Conservation (phyloP, 30 jellyfish, hydroid and myxozoan genomes). For the Hydractinia symbiolongicarpus region DNA sequence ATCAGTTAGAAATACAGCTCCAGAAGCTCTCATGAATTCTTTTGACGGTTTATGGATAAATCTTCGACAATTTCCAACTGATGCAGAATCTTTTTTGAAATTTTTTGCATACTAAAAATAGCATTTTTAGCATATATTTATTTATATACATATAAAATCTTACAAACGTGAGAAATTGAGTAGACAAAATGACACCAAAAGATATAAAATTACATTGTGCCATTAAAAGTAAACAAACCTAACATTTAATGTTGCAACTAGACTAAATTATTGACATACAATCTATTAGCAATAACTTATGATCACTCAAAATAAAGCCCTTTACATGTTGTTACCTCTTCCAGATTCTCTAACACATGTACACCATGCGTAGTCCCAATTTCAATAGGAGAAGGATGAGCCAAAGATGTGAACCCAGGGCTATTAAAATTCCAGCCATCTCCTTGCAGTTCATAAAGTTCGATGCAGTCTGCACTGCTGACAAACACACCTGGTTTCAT, state of each 20-base stretch:
- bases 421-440: constrained; percentile 62
- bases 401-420: constrained; percentile 83
- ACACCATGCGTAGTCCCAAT: constrained; percentile 96
- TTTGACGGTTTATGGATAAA: constrained; percentile 85
- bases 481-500: constrained; percentile 91
- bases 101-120: constrained; percentile 28
- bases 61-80: constrained; percentile 41
- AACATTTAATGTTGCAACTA: too few species aligned
- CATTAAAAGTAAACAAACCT: too few species aligned
- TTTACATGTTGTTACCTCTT: background rate
- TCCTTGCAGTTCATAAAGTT: constrained; percentile 71
- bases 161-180: too few species aligned
- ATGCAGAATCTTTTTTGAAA: background rate
- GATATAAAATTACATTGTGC: too few species aligned
- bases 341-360: constrained; percentile 48
- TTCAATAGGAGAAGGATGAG: constrained; percentile 92
- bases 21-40: constrained; percentile 72
- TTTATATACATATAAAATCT: too few species aligned
- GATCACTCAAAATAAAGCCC: too few species aligned
- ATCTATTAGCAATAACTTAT: too few species aligned
- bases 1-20: constrained; percentile 69
- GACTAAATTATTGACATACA: too few species aligned
- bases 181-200: too few species aligned
- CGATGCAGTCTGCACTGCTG: constrained; percentile 84
- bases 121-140: too few species aligned